phyloP scores from a whole-genome alignment of 2,113 vertebrate genomes.

The Saimiri boliviensis region DNA sequence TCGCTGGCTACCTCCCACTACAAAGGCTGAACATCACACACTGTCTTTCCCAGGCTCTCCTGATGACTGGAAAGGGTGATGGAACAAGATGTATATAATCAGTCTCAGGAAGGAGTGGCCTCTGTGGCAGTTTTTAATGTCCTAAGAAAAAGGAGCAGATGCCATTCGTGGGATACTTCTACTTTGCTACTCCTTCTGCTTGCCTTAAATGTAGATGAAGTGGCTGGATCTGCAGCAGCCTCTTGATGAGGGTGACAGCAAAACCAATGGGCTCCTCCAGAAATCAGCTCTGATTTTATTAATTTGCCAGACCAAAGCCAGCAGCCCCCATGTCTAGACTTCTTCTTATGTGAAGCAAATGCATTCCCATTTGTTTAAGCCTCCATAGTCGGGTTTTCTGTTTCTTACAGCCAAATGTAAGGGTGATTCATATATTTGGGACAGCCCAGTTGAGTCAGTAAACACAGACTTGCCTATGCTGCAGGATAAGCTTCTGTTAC shows the following conservation, averaged over 20 bases:
- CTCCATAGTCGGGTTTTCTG: not conserved
- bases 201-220: not conserved
- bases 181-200: not conserved
- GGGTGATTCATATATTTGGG: constrained; percentile 22
- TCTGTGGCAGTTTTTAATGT: not conserved
- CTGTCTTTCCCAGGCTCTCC: not conserved
- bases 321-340: not conserved
- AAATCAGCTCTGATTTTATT: not conserved
- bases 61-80: not conserved
- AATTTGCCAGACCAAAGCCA: not conserved
- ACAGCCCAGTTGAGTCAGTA: not conserved
- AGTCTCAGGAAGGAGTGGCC: not conserved
- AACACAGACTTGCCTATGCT: not conserved
- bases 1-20: not conserved
- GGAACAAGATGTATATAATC: not conserved
- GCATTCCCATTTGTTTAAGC: not conserved
- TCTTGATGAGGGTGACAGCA: not conserved
- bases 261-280: not conserved
- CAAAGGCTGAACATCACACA: not conserved
- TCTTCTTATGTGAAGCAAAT: not conserved
- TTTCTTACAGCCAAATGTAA: not conserved
- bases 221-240: not conserved
- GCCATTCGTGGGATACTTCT: not conserved
- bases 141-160: not conserved
- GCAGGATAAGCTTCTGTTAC: not conserved